Percentiles rank a stretch among this genome's conserved stretches.
phyloP scores from a whole-genome alignment of 2,113 vertebrate genomes.

The Pachypanchax playfairii region DNA sequence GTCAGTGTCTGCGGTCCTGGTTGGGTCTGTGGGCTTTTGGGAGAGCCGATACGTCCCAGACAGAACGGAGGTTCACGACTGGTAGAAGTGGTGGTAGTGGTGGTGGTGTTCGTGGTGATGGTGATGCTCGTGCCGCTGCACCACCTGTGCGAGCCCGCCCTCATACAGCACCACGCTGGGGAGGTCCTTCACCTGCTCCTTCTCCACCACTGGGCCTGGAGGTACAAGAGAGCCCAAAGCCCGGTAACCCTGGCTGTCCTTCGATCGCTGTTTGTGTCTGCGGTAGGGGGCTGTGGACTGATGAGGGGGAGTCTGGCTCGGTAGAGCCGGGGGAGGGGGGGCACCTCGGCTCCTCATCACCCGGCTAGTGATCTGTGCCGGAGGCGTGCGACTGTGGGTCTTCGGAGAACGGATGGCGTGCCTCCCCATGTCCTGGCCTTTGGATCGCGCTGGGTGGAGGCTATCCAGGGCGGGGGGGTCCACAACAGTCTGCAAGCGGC shows the following conservation, averaged over 20 bases:
- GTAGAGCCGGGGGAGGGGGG: constrained; percentile 76
- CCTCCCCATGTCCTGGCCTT: constrained; percentile 86
- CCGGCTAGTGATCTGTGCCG: constrained; percentile 79
- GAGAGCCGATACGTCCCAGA: constrained; percentile 78
- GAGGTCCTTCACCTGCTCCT: constrained; percentile 89
- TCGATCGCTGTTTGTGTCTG: constrained; percentile 92
- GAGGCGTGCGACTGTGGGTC: constrained; percentile 81
- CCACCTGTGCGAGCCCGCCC: constrained; percentile 88
- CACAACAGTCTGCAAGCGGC: constrained; percentile 83
- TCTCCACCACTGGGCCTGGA: constrained; percentile 83
- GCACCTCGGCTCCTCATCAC: constrained; percentile 85
- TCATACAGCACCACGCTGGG: constrained; percentile 88
- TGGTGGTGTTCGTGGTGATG: constrained; percentile 99
- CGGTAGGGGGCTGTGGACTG: constrained; percentile 87
- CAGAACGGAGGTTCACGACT: constrained; percentile 86
- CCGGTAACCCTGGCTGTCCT: constrained; percentile 87
- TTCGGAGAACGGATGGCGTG: constrained; percentile 92
- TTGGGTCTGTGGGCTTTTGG: constrained; percentile 71
- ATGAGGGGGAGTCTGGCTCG: constrained; percentile 83
- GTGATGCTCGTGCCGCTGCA: constrained; percentile 97
- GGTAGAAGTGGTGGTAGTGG: constrained; percentile 99
- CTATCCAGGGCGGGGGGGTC: constrained; percentile 62
- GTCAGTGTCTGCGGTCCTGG: constrained; percentile 28
- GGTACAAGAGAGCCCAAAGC: constrained; percentile 79
- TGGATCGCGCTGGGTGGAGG: constrained; percentile 76